A percentile compares a stretch with the other conserved stretches of the same genome.
Evolutionary conservation across 1,140 invertebrate species (phyloP).

Genomic region (Sarcophaga bullata): DNA sequence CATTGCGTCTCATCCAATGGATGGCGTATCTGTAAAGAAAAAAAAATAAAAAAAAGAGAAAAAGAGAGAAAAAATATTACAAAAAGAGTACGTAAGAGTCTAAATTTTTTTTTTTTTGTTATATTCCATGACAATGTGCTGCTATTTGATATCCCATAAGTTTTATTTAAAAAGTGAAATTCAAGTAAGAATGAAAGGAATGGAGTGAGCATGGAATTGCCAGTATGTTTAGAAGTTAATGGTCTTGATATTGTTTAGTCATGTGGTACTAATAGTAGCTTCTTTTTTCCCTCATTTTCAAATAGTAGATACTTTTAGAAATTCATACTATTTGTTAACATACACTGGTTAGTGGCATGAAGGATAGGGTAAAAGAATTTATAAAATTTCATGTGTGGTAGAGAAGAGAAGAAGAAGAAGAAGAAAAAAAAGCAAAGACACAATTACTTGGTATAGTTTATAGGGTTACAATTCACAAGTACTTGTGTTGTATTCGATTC

Average conservation of each 20-base stretch:
- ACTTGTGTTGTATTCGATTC: neutral
- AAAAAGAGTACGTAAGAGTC: neutral
- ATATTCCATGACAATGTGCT: too few species aligned
- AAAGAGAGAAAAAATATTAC: neutral
- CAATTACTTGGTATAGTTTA: neutral
- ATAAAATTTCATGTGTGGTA: neutral
- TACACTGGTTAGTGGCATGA: too few species aligned
- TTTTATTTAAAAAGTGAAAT: neutral
- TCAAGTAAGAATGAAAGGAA: neutral
- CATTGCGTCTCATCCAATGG: conserved; percentile 84
- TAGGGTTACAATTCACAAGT: neutral
- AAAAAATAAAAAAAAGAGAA: neutral
- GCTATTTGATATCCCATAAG: too few species aligned
- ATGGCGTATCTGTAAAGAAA: conserved; percentile 75
- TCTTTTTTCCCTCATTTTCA: too few species aligned
- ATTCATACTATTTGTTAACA: too few species aligned
- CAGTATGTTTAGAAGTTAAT: conserved; percentile 8
- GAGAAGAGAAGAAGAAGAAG: neutral
- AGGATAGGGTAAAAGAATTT: too few species aligned
- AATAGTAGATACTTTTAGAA: too few species aligned
- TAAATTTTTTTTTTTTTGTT: too few species aligned
- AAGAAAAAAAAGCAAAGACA: neutral
- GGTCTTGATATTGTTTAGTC: neutral
- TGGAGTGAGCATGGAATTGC: neutral
- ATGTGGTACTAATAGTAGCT: conserved; percentile 5